These are phyloP conservation scores for Lasioglossum oenotherae DNA, from an alignment of 2,888 invertebrate species.

Conservation along the genomic window DNA sequence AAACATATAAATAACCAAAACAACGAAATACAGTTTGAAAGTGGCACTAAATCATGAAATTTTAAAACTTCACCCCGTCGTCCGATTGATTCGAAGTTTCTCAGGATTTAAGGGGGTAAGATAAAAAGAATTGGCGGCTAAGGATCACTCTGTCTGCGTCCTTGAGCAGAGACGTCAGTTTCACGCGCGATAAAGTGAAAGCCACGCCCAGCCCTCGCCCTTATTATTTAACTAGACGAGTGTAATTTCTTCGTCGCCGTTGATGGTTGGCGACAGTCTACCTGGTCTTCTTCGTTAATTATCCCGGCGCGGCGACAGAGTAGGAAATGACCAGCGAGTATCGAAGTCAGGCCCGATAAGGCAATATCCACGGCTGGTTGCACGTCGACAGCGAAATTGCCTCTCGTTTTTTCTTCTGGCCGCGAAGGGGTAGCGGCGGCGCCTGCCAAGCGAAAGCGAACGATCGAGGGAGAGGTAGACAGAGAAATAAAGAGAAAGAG, in stretches of 20 bases:
- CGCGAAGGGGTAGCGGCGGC: background rate
- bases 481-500: background rate
- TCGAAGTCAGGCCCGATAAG: conserved; percentile 35
- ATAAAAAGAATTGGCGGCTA: too few relatives aligned
- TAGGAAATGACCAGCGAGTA: conserved; percentile 9
- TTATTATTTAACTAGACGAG: conserved; percentile 51
- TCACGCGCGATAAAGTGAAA: conserved; percentile 37
- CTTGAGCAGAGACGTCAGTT: conserved; percentile 19
- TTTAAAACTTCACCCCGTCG: too few relatives aligned
- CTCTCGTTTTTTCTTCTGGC: conserved; percentile 9
- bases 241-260: conserved; percentile 39
- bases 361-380: conserved; percentile 53
- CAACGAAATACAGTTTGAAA: too few relatives aligned
- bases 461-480: background rate
- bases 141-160: too few relatives aligned
- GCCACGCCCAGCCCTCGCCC: background rate
- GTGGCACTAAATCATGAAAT: too few relatives aligned
- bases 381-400: conserved; percentile 45
- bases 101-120: too few relatives aligned
- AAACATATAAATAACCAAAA: too few relatives aligned
- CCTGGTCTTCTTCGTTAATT: conserved; percentile 43
- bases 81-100: background rate
- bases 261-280: conserved; percentile 6
- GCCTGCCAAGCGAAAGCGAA: background rate
- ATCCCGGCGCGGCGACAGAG: conserved; percentile 11